Evolutionary conservation across 2,113 vertebrate species (phyloP).

Genomic region (Archocentrus centrarchus): DNA sequence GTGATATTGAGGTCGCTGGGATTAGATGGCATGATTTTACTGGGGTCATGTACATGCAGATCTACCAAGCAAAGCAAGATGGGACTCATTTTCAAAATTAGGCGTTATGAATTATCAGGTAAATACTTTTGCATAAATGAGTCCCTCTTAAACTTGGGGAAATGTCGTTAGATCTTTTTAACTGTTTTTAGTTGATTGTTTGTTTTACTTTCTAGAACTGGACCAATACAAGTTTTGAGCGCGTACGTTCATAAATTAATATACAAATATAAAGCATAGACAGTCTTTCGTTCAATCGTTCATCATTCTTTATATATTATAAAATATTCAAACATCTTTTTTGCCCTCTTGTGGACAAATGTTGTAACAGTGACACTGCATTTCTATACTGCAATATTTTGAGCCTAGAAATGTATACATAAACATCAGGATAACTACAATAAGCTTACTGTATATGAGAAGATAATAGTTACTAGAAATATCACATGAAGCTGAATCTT

Average conservation of each 20-base stretch:
- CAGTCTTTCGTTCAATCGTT: not conserved
- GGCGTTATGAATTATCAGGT: not conserved
- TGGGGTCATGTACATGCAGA: constrained; percentile 32
- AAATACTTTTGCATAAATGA: constrained; percentile 24
- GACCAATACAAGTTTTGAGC: not conserved
- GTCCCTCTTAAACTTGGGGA: not conserved
- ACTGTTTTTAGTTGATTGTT: no score
- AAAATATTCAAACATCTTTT: not conserved
- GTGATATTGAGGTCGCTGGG: constrained; percentile 57
- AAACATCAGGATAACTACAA: not conserved
- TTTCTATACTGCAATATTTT: not conserved
- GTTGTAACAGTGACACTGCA: not conserved
- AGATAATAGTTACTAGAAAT: not conserved
- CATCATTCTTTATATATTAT: not conserved
- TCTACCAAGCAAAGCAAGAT: constrained; percentile 17
- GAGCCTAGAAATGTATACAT: not conserved
- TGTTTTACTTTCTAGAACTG: no score
- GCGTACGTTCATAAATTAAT: not conserved
- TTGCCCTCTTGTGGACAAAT: not conserved
- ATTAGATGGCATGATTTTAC: constrained; percentile 48
- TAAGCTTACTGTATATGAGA: not conserved
- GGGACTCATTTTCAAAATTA: constrained; percentile 6
- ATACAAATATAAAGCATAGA: not conserved
- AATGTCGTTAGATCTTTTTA: not conserved
- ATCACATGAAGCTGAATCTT: not conserved